These are phyloP conservation scores for Helobdella robusta DNA, from an alignment of 2,888 invertebrate species.

Conservation along the genomic window DNA sequence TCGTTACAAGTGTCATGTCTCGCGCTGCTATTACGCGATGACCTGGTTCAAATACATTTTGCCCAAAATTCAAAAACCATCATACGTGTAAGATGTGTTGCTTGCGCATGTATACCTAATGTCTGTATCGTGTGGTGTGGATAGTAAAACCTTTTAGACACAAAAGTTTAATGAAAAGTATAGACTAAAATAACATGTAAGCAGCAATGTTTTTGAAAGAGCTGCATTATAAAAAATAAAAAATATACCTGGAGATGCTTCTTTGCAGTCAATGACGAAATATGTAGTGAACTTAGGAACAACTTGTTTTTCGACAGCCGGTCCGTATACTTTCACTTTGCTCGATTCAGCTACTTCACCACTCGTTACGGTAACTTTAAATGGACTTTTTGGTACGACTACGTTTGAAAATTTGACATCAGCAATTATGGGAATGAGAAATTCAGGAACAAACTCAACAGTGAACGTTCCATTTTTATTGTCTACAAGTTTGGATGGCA, in stretches of 20 bases:
- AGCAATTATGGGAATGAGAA: conserved; percentile 19
- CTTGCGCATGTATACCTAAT: no score
- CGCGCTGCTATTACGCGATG: no score
- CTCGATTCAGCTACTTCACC: conserved; percentile 30
- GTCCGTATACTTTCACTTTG: conserved; percentile 64
- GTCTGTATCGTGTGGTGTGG: no score
- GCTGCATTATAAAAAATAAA: no score
- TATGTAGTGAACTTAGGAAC: conserved; percentile 64
- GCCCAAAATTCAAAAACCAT: no score
- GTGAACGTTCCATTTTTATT: conserved; percentile 52
- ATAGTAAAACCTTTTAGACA: no score
- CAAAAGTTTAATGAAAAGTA: no score
- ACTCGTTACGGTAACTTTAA: conserved; percentile 50
- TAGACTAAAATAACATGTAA: no score
- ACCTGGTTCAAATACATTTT: no score
- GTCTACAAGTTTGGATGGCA: conserved; percentile 64
- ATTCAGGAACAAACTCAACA: conserved; percentile 40
- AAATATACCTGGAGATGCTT: conserved; percentile 59
- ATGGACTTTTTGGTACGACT: conserved; percentile 26
- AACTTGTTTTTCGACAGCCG: conserved; percentile 59
- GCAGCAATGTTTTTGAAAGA: no score
- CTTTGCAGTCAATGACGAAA: conserved; percentile 71
- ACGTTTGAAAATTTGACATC: conserved; percentile 24
- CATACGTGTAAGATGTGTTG: no score
- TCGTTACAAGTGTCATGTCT: no score